Conservation (phyloP, 1,140 invertebrate genomes). For the Drosophila teissieri region DNA sequence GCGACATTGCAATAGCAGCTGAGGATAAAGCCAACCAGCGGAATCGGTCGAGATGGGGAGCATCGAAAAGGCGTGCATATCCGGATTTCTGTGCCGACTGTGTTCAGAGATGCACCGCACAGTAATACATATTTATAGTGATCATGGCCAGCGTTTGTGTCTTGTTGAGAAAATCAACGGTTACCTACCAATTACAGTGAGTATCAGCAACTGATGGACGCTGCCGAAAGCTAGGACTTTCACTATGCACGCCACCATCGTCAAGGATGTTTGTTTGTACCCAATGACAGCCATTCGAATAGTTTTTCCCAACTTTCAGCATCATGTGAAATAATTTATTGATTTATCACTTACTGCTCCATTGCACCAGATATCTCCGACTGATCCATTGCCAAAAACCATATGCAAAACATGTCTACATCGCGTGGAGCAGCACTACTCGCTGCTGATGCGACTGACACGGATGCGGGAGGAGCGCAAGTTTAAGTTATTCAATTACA, state of each 20-base stretch:
- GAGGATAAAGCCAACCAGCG: constrained; percentile 2
- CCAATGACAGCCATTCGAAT: neutral
- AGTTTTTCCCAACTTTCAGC: constrained; percentile 1
- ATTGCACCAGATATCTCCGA: constrained; percentile 87
- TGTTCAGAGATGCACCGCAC: constrained; percentile 92
- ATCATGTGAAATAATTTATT: neutral
- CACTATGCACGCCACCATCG: neutral
- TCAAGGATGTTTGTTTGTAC: neutral
- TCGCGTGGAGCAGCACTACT: constrained; percentile 89
- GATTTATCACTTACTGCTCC: neutral
- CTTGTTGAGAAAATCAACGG: constrained; percentile 91
- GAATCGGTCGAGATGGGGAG: constrained; percentile 87
- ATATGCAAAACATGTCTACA: constrained; percentile 89
- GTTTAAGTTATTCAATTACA: constrained; percentile 45
- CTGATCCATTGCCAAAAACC: constrained; percentile 90
- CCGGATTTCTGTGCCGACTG: constrained; percentile 91
- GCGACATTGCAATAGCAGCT: constrained; percentile 4
- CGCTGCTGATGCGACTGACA: constrained; percentile 87
- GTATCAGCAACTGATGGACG: constrained; percentile 42
- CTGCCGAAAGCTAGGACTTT: neutral
- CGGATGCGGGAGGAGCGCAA: constrained; percentile 66
- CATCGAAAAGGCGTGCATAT: constrained; percentile 90
- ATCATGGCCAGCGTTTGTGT: constrained; percentile 89
- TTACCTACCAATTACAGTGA: constrained; percentile 90
- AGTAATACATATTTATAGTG: constrained; percentile 91